These are phyloP conservation scores for Ornithorhynchus anatinus DNA, from an alignment of 2,113 vertebrate species.

Conservation along the genomic window DNA sequence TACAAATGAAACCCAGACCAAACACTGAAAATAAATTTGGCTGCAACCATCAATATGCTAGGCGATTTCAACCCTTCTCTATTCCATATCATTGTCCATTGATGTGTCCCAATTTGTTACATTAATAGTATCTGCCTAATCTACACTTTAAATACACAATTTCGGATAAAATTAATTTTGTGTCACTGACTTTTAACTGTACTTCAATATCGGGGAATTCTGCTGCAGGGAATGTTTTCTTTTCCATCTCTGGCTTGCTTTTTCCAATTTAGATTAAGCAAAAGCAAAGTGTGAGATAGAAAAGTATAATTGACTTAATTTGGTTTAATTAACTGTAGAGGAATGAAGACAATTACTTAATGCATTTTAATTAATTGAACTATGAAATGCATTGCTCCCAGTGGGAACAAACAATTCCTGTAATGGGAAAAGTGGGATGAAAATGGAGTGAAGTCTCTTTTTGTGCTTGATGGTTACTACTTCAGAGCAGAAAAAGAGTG, in stretches of 20 bases:
- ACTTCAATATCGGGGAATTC: not conserved
- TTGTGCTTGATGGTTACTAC: not conserved
- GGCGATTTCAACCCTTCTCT: accelerated
- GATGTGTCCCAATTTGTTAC: not conserved
- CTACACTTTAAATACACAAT: not conserved
- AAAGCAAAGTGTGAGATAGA: slow-evolving; percentile 40
- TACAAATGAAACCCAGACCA: no score
- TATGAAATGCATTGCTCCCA: slow-evolving; percentile 46
- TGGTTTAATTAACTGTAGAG: slow-evolving; percentile 63
- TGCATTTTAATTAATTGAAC: slow-evolving; percentile 57
- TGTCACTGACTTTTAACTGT: not conserved
- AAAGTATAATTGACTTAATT: slow-evolving; percentile 63
- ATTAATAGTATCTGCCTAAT: accelerated
- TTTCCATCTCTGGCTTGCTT: slow-evolving; percentile 12
- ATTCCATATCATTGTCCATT: not conserved
- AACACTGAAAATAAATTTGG: not conserved
- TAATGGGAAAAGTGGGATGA: slow-evolving; percentile 39
- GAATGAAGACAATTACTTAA: slow-evolving; percentile 64
- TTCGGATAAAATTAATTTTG: not conserved
- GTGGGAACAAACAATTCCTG: slow-evolving; percentile 38
- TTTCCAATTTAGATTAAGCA: slow-evolving; percentile 38
- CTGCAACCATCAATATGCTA: not conserved
- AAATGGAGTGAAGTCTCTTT: not conserved
- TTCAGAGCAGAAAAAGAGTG: not conserved
- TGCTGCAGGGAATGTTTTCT: not conserved